phyloP scores from a whole-genome alignment of 2,113 vertebrate genomes.

The Neodontobutis hainanensis region DNA sequence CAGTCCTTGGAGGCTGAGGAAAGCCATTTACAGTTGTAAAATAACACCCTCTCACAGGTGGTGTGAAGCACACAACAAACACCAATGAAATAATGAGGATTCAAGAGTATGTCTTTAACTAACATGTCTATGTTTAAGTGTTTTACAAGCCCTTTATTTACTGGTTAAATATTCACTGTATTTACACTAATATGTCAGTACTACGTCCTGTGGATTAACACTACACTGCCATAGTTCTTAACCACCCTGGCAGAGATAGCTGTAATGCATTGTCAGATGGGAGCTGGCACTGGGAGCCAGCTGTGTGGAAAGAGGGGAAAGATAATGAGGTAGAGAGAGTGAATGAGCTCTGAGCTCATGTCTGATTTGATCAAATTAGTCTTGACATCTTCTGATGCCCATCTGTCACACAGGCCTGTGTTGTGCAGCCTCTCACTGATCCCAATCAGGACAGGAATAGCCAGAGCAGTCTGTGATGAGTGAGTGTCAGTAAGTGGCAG shows the following conservation, averaged over 20 bases:
- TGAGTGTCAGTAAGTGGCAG: not conserved
- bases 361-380: conserved; percentile 77
- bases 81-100: conserved; percentile 10
- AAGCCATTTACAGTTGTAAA: conserved; percentile 65
- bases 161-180: conserved; percentile 1
- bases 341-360: conserved; percentile 63
- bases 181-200: conserved; percentile 1
- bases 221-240: conserved; percentile 42
- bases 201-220: conserved; percentile 26
- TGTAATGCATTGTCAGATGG: conserved; percentile 62
- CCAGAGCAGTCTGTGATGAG: conserved; percentile 17
- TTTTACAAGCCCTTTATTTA: conserved; percentile 4
- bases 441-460: conserved; percentile 43
- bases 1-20: conserved; percentile 96
- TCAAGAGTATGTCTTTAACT: not conserved
- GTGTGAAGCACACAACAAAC: conserved; percentile 24
- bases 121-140: not conserved
- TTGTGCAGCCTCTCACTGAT: conserved; percentile 31
- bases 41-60: conserved; percentile 21
- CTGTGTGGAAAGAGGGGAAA: conserved; percentile 63
- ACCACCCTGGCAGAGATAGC: conserved; percentile 38
- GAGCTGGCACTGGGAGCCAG: conserved; percentile 57
- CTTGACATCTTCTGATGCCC: conserved; percentile 73
- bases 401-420: conserved; percentile 66
- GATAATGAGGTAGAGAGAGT: conserved; percentile 73